Evolutionary conservation across 2,113 vertebrate genomes (phyloP).

Genomic region (Rhipidura dahli): DNA sequence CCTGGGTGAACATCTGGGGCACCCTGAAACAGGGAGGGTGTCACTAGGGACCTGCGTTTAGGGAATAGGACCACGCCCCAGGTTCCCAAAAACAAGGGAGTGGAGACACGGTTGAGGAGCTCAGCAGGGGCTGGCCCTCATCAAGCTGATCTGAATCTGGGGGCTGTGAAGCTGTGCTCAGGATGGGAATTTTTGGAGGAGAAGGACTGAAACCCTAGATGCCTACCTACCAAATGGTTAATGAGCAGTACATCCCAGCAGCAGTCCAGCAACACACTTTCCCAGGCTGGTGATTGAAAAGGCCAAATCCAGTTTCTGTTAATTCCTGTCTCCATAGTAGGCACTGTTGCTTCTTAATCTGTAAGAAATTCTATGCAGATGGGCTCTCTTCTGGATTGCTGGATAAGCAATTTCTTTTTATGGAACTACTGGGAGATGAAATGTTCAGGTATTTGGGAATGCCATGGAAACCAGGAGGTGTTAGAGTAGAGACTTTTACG

Average conservation of each 20-base stretch:
- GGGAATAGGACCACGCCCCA: neutral
- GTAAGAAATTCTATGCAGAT: neutral
- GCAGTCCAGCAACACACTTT: neutral
- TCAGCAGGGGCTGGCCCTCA: neutral
- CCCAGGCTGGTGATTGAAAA: neutral
- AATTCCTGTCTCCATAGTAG: neutral
- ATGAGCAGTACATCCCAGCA: neutral
- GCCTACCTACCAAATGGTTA: neutral
- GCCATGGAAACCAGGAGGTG: conserved; percentile 6
- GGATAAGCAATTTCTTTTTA: neutral
- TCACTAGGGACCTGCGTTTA: neutral
- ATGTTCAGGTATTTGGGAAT: neutral
- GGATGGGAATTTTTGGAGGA: neutral
- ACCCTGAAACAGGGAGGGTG: neutral
- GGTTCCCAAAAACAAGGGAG: no score
- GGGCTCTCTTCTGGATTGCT: neutral
- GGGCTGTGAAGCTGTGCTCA: neutral
- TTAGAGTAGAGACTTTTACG: neutral
- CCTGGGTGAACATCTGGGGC: neutral
- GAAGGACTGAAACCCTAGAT: neutral
- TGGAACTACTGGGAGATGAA: neutral
- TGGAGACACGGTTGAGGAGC: accelerated
- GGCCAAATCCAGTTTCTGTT: neutral
- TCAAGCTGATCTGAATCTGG: neutral
- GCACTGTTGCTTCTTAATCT: neutral